phyloP scores from a whole-genome alignment of 1,140 invertebrate genomes.

The Magallana angulata region DNA sequence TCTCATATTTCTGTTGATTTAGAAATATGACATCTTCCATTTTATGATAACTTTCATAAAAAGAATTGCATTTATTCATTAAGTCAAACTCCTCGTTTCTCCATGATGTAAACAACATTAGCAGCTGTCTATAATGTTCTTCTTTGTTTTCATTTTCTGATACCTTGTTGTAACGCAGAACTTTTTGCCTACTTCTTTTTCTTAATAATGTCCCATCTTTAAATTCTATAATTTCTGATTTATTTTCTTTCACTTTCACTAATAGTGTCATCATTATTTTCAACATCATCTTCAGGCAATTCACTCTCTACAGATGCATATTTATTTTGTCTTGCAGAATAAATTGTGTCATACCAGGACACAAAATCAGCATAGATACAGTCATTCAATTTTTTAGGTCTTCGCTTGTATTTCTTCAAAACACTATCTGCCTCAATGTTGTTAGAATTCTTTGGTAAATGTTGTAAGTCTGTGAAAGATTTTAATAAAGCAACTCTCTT shows the following conservation, averaged over 20 bases:
- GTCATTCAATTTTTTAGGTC: constrained; percentile 6
- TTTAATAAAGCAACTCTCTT: constrained; percentile 24
- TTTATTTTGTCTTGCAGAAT: no score
- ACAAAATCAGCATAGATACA: constrained; percentile 29
- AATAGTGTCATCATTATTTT: not conserved
- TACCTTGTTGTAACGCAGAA: constrained; percentile 28
- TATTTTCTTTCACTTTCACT: not conserved
- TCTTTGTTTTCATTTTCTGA: constrained; percentile 7
- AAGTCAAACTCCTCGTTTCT: constrained; percentile 14
- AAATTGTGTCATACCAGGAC: constrained; percentile 19
- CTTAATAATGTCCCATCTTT: constrained; percentile 43
- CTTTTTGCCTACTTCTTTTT: constrained; percentile 35
- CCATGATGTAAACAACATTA: constrained; percentile 21
- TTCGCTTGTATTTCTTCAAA: constrained; percentile 16
- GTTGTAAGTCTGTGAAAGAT: not conserved
- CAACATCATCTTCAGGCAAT: constrained; percentile 42
- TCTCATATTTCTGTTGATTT: constrained; percentile 13
- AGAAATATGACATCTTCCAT: not conserved
- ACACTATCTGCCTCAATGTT: constrained; percentile 27
- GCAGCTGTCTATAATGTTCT: constrained; percentile 21
- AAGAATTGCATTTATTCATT: not conserved
- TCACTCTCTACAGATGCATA: not conserved
- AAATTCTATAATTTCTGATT: not conserved
- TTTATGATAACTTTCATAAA: constrained; percentile 28
- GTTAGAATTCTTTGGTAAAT: constrained; percentile 16